Evolutionary conservation across 1,140 invertebrate genomes (phyloP).

Genomic region (Drosophila busckii): DNA sequence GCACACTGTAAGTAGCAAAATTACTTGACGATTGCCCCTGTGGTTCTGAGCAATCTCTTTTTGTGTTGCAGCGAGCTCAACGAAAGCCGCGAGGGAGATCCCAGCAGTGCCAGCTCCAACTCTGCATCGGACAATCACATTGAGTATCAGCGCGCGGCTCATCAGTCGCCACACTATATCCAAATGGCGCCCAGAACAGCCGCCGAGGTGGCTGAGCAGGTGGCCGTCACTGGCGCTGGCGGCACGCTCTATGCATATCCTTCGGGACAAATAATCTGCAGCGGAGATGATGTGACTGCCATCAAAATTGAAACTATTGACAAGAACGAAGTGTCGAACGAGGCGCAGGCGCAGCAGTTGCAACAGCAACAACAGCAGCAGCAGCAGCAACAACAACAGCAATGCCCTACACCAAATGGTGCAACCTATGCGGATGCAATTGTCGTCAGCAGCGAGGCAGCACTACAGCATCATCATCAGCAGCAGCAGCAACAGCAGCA

Average conservation of each 20-base stretch:
- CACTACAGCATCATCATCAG: constrained; percentile 62
- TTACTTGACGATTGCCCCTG: neutral
- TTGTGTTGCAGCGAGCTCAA: constrained; percentile 46
- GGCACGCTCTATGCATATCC: constrained; percentile 54
- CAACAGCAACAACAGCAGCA: constrained; percentile 56
- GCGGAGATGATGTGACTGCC: constrained; percentile 42
- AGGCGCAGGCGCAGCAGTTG: constrained; percentile 20
- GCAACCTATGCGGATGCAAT: constrained; percentile 54
- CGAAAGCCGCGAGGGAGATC: constrained; percentile 57
- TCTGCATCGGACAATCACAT: constrained; percentile 48
- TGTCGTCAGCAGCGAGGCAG: constrained; percentile 50
- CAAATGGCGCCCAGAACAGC: constrained; percentile 70
- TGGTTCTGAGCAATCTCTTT: neutral
- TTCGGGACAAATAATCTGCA: constrained; percentile 57
- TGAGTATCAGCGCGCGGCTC: constrained; percentile 50
- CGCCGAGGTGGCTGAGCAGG: constrained; percentile 47
- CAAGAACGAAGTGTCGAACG: constrained; percentile 41
- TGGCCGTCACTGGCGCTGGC: constrained; percentile 22
- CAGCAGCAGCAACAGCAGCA: constrained; percentile 54
- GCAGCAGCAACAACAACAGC: constrained; percentile 54
- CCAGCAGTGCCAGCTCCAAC: constrained; percentile 46
- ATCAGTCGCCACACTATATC: constrained; percentile 66
- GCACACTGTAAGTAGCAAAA: constrained; percentile 60
- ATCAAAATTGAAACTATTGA: constrained; percentile 70
- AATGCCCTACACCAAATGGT: constrained; percentile 66